Percentiles rank a stretch among this genome's conserved stretches.
Conservation (phyloP, 2,888 invertebrate species). For the Cacoxenus indagator region DNA sequence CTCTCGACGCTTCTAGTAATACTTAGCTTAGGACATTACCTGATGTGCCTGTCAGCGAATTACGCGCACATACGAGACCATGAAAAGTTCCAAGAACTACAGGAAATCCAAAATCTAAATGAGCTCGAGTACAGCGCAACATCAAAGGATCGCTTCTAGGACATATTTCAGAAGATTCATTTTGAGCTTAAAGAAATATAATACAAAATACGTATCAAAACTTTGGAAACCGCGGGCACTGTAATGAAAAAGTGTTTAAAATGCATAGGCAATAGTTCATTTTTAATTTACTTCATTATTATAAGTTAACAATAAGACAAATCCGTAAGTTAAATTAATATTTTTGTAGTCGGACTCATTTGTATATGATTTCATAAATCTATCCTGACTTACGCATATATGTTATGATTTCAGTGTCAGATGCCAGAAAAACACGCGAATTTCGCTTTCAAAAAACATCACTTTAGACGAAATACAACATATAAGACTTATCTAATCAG, state of each 20-base stretch:
- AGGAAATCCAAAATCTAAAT: constrained; percentile 89
- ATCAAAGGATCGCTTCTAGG: constrained; percentile 91
- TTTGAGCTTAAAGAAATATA: constrained; percentile 66
- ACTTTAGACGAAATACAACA: neutral
- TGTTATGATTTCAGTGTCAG: too few relatives aligned
- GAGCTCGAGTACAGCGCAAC: constrained; percentile 81
- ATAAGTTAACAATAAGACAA: neutral
- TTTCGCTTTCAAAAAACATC: neutral
- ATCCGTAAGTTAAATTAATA: neutral
- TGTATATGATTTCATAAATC: neutral
- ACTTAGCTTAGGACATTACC: constrained; percentile 89
- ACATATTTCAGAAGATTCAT: constrained; percentile 79
- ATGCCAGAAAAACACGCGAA: too few relatives aligned
- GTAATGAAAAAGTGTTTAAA: neutral
- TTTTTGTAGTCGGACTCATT: neutral
- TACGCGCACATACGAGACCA: constrained; percentile 96
- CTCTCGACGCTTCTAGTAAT: constrained; percentile 88
- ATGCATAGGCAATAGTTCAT: neutral
- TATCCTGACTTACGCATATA: neutral
- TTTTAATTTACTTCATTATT: neutral
- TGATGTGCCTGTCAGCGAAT: constrained; percentile 95
- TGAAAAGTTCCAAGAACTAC: constrained; percentile 92
- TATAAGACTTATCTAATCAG: neutral
- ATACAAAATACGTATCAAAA: constrained; percentile 12
- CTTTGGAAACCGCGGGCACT: neutral